These are phyloP conservation scores for Corydoras sp. DNA, from an alignment of 2,113 vertebrate genomes.

Conservation along the genomic window DNA sequence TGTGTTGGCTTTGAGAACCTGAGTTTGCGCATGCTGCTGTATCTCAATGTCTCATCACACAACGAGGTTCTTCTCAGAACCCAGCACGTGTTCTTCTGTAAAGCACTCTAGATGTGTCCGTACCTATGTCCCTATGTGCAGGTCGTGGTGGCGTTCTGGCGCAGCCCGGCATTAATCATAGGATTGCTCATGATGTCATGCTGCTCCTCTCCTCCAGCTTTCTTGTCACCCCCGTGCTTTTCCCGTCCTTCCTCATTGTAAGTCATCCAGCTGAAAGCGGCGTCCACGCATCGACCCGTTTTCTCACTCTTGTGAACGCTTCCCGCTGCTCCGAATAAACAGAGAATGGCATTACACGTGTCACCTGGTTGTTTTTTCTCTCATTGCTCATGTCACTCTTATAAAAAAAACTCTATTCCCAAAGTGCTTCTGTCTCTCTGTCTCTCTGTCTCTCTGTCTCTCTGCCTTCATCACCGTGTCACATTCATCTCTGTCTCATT, in stretches of 20 bases:
- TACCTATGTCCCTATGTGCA: no score
- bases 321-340: conserved; percentile 22
- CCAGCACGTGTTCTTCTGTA: not conserved
- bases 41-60: no score
- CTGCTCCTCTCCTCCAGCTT: not conserved
- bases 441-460: conserved; percentile 32
- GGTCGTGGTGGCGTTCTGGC: not conserved
- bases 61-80: not conserved
- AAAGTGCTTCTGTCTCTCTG: conserved; percentile 24
- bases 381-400: conserved; percentile 11
- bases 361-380: conserved; percentile 5
- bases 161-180: not conserved
- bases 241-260: conserved; percentile 21
- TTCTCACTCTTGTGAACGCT: conserved; percentile 15
- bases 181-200: conserved; percentile 10
- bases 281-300: not conserved
- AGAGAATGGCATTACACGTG: conserved; percentile 6
- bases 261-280: conserved; percentile 9
- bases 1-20: not conserved
- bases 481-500: conserved; percentile 26
- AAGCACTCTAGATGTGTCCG: no score
- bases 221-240: not conserved
- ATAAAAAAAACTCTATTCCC: conserved; percentile 6
- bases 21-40: no score
- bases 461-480: conserved; percentile 35